Conservation (phyloP, 1,140 invertebrate species). For the Mercenaria mercenaria region DNA sequence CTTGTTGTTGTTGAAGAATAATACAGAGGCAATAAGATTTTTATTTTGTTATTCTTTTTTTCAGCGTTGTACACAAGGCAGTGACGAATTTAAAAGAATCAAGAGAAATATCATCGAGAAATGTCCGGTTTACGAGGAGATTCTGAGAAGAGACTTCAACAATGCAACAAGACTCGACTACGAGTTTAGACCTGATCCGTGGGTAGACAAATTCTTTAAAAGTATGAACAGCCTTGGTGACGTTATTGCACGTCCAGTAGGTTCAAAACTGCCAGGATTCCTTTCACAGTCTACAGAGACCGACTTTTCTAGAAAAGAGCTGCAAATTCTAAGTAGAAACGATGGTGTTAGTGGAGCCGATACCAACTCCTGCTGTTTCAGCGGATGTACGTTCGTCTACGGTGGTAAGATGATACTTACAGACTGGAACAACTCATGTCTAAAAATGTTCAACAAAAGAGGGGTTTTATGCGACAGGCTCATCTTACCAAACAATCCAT, state of each 20-base stretch:
- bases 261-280: slow-evolving; percentile 52
- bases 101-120: slow-evolving; percentile 46
- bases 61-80: neutral
- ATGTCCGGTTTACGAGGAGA: slow-evolving; percentile 64
- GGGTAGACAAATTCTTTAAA: slow-evolving; percentile 13
- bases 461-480: neutral
- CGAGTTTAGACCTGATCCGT: slow-evolving; percentile 37
- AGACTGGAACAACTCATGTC: slow-evolving; percentile 60
- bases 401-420: slow-evolving; percentile 37
- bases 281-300: slow-evolving; percentile 1
- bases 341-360: slow-evolving; percentile 8
- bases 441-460: slow-evolving; percentile 59
- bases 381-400: slow-evolving; percentile 25
- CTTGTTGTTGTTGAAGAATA: too few species aligned
- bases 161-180: slow-evolving; percentile 30
- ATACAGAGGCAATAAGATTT: too few species aligned
- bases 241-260: neutral
- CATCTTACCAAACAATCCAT: slow-evolving; percentile 43
- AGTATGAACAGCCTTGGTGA: slow-evolving; percentile 34
- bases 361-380: slow-evolving; percentile 46
- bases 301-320: neutral
- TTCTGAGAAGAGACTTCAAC: slow-evolving; percentile 52
- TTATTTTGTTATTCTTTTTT: too few species aligned
- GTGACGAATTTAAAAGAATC: slow-evolving; percentile 1
- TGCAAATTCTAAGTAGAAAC: neutral